Base-by-base conservation (phyloP, 2,888 invertebrate genomes). In the Pyrgus malvae region DNA sequence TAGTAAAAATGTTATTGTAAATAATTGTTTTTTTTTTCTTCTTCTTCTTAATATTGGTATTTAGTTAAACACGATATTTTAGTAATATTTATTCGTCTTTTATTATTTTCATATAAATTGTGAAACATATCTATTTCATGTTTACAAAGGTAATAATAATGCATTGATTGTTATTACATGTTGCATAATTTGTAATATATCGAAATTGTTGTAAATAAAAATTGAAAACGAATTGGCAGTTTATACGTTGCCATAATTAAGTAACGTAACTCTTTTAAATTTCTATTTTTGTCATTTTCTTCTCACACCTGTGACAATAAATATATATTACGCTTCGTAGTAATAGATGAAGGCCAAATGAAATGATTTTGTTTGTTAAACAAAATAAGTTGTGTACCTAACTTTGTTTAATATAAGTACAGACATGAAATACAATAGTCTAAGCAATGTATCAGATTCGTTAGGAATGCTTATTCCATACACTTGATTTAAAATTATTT, bases 281-380 rank as follows among this genome's bases (percentile, higher is more conserved):
- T 66, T 69, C 67, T 69, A 67, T 69, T 73, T 72, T 78, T 76
- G 65, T 68, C 77, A 62, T 72, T 76, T 77, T 75, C 76, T 80
- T 81, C 75, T 83, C 82, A 88, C 84, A 85, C 84, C 83, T 88
- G 82, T 88, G 89, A 90, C 89, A 90, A 90, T 90, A 90, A 88
- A 81, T 85, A 74, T 87, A 88, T 76, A 80, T 84, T 83, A 88
- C 86, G 88, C 89, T 90, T 88, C 84, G 83, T 88, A 89, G 83
- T 70, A 70, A 70, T 74, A 79, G 83, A 72, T 68, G 73, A 81
- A 74, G 77, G 88, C 89, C 86, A 88, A 86, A 83, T 57, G 60
- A 67, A 68, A 66, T 69, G 48, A 61, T 68, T 70, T 62, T 21
- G 17, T 51, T 37, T 41, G 21, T 35, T 42, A 42, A 51, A 19